A percentile compares a stretch with the other conserved stretches of the same genome.
Evolutionary conservation across 2,888 invertebrate species (phyloP).

Genomic region (Listrodromus nycthemerus): DNA sequence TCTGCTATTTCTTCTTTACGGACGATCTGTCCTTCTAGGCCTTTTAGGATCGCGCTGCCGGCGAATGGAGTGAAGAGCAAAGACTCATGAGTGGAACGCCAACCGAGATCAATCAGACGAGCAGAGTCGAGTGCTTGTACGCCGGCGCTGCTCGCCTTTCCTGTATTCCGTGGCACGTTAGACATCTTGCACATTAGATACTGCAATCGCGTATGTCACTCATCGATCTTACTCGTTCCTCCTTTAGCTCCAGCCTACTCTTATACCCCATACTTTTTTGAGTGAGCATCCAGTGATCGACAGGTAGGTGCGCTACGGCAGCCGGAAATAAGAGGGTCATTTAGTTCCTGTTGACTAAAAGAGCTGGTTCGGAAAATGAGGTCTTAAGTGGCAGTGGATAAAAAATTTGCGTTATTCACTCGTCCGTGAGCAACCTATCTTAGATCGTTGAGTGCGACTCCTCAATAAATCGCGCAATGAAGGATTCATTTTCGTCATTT

Average conservation of each 20-base stretch:
- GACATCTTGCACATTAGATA: slow-evolving; percentile 34
- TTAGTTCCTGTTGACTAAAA: slow-evolving; percentile 44
- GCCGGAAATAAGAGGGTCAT: slow-evolving; percentile 40
- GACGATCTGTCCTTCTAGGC: slow-evolving; percentile 64
- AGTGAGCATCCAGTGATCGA: background rate
- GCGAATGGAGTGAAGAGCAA: slow-evolving; percentile 48
- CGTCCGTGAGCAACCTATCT: background rate
- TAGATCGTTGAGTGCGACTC: background rate
- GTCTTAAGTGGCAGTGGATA: slow-evolving; percentile 5
- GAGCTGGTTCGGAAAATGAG: slow-evolving; percentile 55
- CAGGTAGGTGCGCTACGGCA: background rate
- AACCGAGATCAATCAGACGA: slow-evolving; percentile 49
- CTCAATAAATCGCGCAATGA: background rate
- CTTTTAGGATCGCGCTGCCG: slow-evolving; percentile 28
- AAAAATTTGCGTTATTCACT: slow-evolving; percentile 12
- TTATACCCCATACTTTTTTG: slow-evolving; percentile 17
- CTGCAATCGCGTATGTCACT: slow-evolving; percentile 64
- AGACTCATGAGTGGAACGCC: slow-evolving; percentile 61
- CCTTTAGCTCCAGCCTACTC: slow-evolving; percentile 46
- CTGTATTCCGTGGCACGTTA: slow-evolving; percentile 24
- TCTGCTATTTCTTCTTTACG: slow-evolving; percentile 56
- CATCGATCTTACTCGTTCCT: slow-evolving; percentile 66
- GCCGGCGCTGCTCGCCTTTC: slow-evolving; percentile 48
- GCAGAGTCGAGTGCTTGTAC: slow-evolving; percentile 36
- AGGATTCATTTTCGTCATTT: background rate